Base-by-base conservation (phyloP, 2,113 vertebrate species). In the Elachura formosa region DNA sequence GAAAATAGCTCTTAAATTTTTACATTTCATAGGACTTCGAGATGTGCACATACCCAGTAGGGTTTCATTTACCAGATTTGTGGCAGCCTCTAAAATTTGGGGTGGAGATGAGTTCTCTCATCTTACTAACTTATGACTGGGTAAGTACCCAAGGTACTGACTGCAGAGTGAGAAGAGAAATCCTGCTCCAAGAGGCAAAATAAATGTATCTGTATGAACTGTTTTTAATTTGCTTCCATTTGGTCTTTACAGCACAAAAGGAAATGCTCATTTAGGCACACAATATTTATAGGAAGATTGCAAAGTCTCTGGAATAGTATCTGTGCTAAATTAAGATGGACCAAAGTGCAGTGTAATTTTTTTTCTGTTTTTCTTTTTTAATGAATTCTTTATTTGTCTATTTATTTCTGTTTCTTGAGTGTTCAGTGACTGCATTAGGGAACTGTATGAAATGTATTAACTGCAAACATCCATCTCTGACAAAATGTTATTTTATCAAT, bases 261-360 rank as follows among this genome's bases (percentile, higher is more conserved):
- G 5, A 69, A 87, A 75, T 63, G 21, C 12, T 92, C 19, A 17
- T 82, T 87, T 75, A 33, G 48, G 73, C 34, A 18, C 4, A 4
- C 28, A 49, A 34, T 26, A 62, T 25, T 29, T 71, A 31, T 14
- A 79, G 21, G 41, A 79, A 88, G 17, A 48, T 31, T 62, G 22
- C 10, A 93, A 71, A 85, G 46, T 75, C 38, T 62, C 12, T 94
- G 71, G n/a, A 83, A 66, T 71, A 40, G 10, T 82, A 88, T 48
- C 71, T 67, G 40, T 59, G 38, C 34, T 72, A 63, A 75, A 52
- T 71, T 40, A 67, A 78, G 41, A 45, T 34, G 19, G 25, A 58
- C 6, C 11, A 63, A 72, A 63, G 8, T 24, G 29, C 15, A 63
- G 23, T 63, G 14, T 63, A 23, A 80, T 2, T 0, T 26, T 21